Conservation (phyloP, 2,888 invertebrate genomes). For the Drosophila sordidula region DNA sequence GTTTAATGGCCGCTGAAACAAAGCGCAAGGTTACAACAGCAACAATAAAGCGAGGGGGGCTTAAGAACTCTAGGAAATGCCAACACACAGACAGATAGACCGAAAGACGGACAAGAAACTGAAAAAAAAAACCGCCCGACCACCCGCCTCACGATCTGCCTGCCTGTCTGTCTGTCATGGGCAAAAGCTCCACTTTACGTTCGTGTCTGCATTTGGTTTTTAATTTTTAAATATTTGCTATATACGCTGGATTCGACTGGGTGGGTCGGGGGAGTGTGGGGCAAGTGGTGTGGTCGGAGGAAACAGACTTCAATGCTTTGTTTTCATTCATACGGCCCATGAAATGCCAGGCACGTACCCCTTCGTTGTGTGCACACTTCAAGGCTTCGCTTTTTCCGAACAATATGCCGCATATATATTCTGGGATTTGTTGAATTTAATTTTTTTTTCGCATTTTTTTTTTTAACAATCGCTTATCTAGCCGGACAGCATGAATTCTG, state of each 20-base stretch:
- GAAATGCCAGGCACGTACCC: conserved; percentile 71
- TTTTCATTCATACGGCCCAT: conserved; percentile 61
- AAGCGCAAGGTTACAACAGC: conserved; percentile 71
- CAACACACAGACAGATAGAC: conserved; percentile 41
- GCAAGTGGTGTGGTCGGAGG: background rate
- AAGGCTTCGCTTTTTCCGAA: conserved; percentile 59
- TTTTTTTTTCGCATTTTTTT: conserved; percentile 30
- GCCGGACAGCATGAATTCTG: conserved; percentile 15
- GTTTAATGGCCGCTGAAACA: conserved; percentile 78
- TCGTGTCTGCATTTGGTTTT: conserved; percentile 70
- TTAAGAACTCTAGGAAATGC: conserved; percentile 71
- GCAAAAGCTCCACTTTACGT: conserved; percentile 56
- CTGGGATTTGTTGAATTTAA: conserved; percentile 23
- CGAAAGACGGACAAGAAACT: conserved; percentile 9
- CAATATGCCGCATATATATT: conserved; percentile 12
- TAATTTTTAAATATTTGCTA: conserved; percentile 69
- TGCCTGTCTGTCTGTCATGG: conserved; percentile 42
- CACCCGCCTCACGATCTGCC: conserved; percentile 4
- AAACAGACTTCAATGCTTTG: conserved; percentile 53
- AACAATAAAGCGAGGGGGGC: conserved; percentile 32
- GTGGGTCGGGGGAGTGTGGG: background rate
- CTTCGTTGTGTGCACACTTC: conserved; percentile 49
- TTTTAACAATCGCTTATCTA: conserved; percentile 37
- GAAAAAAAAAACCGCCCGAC: conserved; percentile 11
- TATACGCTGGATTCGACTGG: conserved; percentile 19